Evolutionary conservation across 1,140 invertebrate species (phyloP), one percentile per base, ranked within the genome.

Genomic region (Mactra quadrangularis): DNA sequence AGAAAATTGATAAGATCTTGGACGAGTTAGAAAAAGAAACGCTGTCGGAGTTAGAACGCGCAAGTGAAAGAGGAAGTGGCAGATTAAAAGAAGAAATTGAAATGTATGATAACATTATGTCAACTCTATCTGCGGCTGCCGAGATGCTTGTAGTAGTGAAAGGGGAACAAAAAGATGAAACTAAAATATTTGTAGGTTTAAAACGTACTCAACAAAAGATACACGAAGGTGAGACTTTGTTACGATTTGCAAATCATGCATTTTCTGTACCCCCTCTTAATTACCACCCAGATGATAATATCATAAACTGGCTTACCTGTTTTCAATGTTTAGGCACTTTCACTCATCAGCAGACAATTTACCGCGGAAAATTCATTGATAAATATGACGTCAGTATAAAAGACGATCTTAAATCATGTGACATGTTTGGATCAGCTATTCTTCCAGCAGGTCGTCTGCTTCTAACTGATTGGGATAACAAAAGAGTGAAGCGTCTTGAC

Each of bases 391-490:
- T 81, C n/a, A 66, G 60, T 17, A 29, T 19, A 7, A 33, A n/a
- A 41, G 29, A 52, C 35, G 77, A 81, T 22, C 57, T 53, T 25
- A 66, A 57, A 45, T 19, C 53, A 9, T 70, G 66, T 50, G 77
- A 81, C 50, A 71, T 81, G 38, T 81, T 68, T 55, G 77, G 77
- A 1, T 55, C 47, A 22, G 53, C 62, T 11, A 13, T 71, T 50
- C 13, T 81, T 2, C 33, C 57, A 31, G 66, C 70, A 19, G 77
- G 77, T 45, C 38, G 64, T 15, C 9, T 81, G 4, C 11, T 81
- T 17, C n/a, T 81, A 13, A 41, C 64, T n/a, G 77, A 81, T 22
- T 81, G 77, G 77, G 66, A 81, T 33, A 81, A 81, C 41, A 81
- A 81, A 33, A 59, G 45, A n/a, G 64, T 81, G 27, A 81, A 81